Percentiles rank a stretch among this genome's conserved stretches.
Evolutionary conservation across 2,113 vertebrate species (phyloP).

Genomic region (Pachypanchax playfairii): DNA sequence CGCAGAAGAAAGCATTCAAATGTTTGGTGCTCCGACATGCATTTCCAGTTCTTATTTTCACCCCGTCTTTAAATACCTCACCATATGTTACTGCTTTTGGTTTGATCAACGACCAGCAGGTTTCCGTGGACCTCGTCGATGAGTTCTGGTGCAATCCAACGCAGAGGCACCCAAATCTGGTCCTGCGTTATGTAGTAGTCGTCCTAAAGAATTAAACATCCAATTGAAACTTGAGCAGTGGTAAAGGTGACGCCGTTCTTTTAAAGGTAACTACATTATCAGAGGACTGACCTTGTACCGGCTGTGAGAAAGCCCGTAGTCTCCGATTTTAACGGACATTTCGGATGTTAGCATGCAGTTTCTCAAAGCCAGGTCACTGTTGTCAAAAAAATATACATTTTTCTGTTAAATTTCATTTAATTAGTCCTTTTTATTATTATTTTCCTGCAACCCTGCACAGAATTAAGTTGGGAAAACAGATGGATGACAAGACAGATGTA

Average conservation of each 20-base stretch:
- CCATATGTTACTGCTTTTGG: constrained; percentile 96
- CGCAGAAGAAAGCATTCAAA: neutral
- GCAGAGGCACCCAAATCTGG: constrained; percentile 97
- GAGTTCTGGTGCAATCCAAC: constrained; percentile 97
- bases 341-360: constrained; percentile 94
- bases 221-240: neutral
- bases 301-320: constrained; percentile 93
- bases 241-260: neutral
- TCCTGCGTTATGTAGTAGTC: constrained; percentile 97
- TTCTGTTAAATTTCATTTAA: neutral
- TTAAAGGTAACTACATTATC: neutral
- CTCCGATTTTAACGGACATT: constrained; percentile 93
- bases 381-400: neutral
- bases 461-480: too few relatives aligned
- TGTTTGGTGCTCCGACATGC: neutral
- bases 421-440: neutral
- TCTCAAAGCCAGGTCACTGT: constrained; percentile 93
- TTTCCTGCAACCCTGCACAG: neutral
- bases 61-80: constrained; percentile 67
- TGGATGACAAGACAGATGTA: too few relatives aligned
- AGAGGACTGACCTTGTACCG: constrained; percentile 88
- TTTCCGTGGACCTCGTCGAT: constrained; percentile 97
- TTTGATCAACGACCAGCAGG: constrained; percentile 93
- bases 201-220: constrained; percentile 79
- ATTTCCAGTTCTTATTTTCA: neutral